Evolutionary conservation across 2,888 invertebrate species (phyloP), one percentile per base, ranked within the genome.

Genomic region (Dolichopus griseipennis): DNA sequence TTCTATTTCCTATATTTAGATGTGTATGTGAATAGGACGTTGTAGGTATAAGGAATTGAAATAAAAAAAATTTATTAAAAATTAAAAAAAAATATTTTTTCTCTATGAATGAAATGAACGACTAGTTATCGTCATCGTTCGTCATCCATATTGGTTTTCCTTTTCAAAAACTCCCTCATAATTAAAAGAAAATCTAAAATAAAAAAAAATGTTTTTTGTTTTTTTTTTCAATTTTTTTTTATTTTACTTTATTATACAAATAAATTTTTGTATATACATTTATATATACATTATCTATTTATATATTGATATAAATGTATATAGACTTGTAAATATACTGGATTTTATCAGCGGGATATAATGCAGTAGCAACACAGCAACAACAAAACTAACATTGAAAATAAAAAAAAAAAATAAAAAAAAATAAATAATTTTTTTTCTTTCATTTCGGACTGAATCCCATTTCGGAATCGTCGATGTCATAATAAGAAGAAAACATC

Each of bases 111-210:
- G 43, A 43, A 6, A 43, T n/a, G 52, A 12, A 52, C 52, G 15
- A 52, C 52, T 52, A 52, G 52, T 52, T 41, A 52, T 52, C 15
- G 52, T 37, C 8, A 37, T 52, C 52, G 52, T 52, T 52, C 52
- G 52, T 52, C 52, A 52, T 52, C 52, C 52, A 52, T 52, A 52
- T 52, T 52, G 52, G 52, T 52, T 52, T 52, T 52, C 52, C 52
- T 52, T 18, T 52, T 52, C 52, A 52, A 52, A 27, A 18, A 52
- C 52, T 52, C 52, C 52, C 52, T 52, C 52, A 52, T 52, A 52
- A 52, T 52, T 52, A 18, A 52, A 52, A 52, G 15, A 52, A 52
- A 52, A 52, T 12, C n/a, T n/a, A n/a, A n/a, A 37, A 27, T 27
- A 27, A 27, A 27, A 27, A 27, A 27, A 27, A 27, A 37, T 5